Evolutionary conservation across 2,888 invertebrate species (phyloP).

Genomic region (Agrotis puta): DNA sequence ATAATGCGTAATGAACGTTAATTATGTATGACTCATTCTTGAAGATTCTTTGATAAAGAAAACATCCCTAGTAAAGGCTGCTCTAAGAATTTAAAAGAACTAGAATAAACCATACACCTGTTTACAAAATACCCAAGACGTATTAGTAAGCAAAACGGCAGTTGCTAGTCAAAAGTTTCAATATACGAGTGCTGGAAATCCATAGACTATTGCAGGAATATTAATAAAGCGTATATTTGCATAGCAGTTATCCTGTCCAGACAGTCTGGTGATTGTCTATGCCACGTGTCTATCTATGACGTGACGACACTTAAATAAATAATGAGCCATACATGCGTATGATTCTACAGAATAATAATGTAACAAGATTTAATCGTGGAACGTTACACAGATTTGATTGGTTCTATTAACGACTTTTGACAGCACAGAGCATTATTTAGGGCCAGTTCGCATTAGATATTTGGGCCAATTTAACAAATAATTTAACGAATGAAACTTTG

Average conservation of each 20-base stretch:
- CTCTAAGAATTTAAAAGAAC: conserved; percentile 13
- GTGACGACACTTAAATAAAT: conserved; percentile 59
- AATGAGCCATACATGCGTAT: conserved; percentile 52
- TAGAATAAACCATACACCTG: neutral
- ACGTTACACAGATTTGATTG: conserved; percentile 18
- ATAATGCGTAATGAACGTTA: conserved; percentile 32
- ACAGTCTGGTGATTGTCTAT: conserved; percentile 46
- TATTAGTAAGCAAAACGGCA: conserved; percentile 25
- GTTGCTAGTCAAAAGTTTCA: conserved; percentile 26
- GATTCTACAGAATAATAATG: conserved; percentile 52
- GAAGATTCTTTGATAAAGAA: conserved; percentile 10
- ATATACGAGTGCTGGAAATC: conserved; percentile 49
- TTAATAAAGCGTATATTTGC: conserved; percentile 40
- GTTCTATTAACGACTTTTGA: conserved; percentile 30
- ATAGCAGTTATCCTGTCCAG: conserved; percentile 62
- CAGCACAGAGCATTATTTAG: neutral
- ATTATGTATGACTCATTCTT: conserved; percentile 38
- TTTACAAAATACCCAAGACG: conserved; percentile 20
- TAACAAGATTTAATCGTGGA: conserved; percentile 21
- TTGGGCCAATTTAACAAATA: neutral
- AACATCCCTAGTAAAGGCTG: conserved; percentile 4
- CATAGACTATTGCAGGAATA: conserved; percentile 48
- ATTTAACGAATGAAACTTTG: no score
- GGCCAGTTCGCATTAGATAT: neutral
- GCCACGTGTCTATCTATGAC: conserved; percentile 58